phyloP scores from a whole-genome alignment of 2,797 vertebrate genomes.

The Betta splendens region DNA sequence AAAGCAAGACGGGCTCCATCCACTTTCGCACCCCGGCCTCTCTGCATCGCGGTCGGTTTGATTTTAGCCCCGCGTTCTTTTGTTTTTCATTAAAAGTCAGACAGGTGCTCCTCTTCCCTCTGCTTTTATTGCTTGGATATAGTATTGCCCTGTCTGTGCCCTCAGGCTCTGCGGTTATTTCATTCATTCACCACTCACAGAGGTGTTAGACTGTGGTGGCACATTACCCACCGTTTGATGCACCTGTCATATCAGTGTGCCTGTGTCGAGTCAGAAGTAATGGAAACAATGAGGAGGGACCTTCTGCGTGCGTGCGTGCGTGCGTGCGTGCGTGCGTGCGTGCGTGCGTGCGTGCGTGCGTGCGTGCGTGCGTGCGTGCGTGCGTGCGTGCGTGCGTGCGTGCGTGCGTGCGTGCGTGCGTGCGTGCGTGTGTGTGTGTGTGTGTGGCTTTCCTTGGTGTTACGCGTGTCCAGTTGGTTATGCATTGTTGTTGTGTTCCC shows the following conservation, averaged over 20 bases:
- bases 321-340: too few species aligned
- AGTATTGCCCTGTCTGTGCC: constrained; percentile 6
- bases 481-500: constrained; percentile 51
- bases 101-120: not conserved
- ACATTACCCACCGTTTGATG: constrained; percentile 22
- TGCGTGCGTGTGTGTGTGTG: constrained; percentile 38
- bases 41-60: constrained; percentile 19
- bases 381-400: too few species aligned
- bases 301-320: constrained; percentile 31
- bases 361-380: too few species aligned
- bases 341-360: too few species aligned
- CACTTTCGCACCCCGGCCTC: constrained; percentile 44
- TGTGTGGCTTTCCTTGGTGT: constrained; percentile 21
- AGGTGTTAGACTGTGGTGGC: constrained; percentile 18
- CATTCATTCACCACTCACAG: constrained; percentile 6
- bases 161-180: constrained; percentile 2
- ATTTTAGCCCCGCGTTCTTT: constrained; percentile 28
- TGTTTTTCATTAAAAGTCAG: constrained; percentile 31
- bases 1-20: constrained; percentile 26
- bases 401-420: too few species aligned
- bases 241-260: constrained; percentile 37
- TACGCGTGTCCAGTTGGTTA: constrained; percentile 35
- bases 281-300: constrained; percentile 49
- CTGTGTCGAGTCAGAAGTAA: constrained; percentile 23
- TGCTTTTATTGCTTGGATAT: constrained; percentile 12